Percentiles rank a stretch among this genome's conserved stretches.
These are phyloP conservation scores for Rhipidura dahli DNA, from an alignment of 2,113 vertebrate genomes.

Conservation along the genomic window DNA sequence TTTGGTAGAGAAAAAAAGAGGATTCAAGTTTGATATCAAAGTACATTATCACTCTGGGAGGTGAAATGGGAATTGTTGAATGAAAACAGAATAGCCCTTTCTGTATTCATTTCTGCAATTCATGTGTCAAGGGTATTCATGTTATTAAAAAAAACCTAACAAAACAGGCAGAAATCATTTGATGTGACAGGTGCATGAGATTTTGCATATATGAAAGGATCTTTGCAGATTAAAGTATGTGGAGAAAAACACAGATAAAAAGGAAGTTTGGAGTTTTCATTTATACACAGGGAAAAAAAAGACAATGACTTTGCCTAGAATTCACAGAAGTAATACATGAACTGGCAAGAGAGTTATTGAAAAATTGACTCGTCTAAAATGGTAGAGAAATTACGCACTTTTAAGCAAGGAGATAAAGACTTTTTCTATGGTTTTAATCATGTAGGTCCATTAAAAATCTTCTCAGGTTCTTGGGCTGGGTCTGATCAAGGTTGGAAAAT, in stretches of 20 bases:
- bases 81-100: neutral
- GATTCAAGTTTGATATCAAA: slow-evolving; percentile 3
- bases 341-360: neutral
- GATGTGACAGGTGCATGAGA: neutral
- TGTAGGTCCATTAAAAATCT: neutral
- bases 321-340: neutral
- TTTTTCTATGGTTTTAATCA: neutral
- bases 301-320: neutral
- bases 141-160: neutral
- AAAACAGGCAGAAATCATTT: neutral
- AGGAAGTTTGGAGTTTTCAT: neutral
- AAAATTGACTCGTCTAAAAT: neutral
- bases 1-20: neutral
- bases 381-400: neutral
- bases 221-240: neutral
- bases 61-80: neutral
- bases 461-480: neutral
- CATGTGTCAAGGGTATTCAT: neutral
- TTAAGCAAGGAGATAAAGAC: neutral
- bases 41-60: neutral
- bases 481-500: neutral
- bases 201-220: neutral
- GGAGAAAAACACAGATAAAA: neutral
- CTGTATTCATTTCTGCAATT: neutral
- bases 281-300: neutral